phyloP scores from a whole-genome alignment of 37 sponge, comb jelly and placozoan genomes.

The Oscarella lobularis region DNA sequence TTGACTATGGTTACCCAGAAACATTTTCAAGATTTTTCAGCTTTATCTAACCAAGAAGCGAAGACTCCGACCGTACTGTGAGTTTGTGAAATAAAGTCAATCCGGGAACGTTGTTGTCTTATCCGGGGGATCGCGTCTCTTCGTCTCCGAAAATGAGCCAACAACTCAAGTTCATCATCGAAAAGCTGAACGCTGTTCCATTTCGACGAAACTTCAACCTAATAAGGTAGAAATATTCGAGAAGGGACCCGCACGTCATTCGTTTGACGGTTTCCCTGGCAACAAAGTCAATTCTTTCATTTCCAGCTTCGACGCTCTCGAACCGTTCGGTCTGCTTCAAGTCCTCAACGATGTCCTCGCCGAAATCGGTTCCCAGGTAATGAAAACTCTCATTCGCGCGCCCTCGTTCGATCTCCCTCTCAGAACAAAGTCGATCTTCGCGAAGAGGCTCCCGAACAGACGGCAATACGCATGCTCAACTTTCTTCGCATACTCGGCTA shows the following conservation, averaged over 20 bases:
- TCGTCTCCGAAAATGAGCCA: constrained; percentile 53
- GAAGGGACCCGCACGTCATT: no score
- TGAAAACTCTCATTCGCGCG: background rate
- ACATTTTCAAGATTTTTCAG: background rate
- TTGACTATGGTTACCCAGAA: background rate
- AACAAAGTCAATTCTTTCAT: background rate
- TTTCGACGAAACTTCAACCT: constrained; percentile 60
- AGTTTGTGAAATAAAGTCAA: no score
- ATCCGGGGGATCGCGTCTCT: no score
- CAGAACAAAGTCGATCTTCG: constrained; percentile 85
- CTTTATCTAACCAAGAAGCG: no score
- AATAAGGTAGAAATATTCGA: constrained; percentile 30
- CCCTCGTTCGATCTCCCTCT: background rate
- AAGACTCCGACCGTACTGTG: no score
- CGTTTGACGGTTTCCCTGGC: no score
- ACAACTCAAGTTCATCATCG: constrained; percentile 75
- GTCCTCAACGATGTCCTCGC: constrained; percentile 91
- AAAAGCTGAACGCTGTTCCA: constrained; percentile 69
- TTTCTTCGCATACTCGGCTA: constrained; percentile 79
- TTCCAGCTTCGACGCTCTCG: constrained; percentile 68
- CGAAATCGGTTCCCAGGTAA: constrained; percentile 63
- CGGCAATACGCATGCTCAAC: constrained; percentile 76
- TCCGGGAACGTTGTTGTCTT: no score
- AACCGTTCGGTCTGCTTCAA: constrained; percentile 75
- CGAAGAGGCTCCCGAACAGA: constrained; percentile 86